Percentiles rank a stretch among this genome's conserved stretches.
These are phyloP conservation scores for Lithophane semibrunnea DNA, from an alignment of 2,888 invertebrate genomes.

Conservation along the genomic window DNA sequence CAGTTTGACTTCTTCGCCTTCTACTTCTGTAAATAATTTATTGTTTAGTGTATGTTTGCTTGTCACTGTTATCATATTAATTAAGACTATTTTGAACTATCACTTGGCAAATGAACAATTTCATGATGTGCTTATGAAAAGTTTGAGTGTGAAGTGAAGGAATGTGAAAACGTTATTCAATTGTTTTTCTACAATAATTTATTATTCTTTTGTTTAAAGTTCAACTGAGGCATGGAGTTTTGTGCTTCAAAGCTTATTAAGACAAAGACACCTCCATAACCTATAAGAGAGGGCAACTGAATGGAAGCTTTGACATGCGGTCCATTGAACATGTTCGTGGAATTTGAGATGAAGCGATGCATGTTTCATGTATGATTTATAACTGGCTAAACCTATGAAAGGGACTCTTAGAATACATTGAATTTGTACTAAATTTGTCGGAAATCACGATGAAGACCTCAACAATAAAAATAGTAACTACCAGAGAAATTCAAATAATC, in stretches of 20 bases:
- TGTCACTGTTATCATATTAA: background rate
- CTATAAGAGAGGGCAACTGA: background rate
- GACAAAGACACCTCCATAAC: background rate
- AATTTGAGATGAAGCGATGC: slow-evolving; percentile 18
- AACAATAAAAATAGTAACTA: background rate
- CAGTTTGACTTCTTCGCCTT: slow-evolving; percentile 7
- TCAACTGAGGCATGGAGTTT: background rate
- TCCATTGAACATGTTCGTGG: slow-evolving; percentile 8
- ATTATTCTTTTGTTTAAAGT: too few species aligned
- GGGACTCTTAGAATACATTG: background rate
- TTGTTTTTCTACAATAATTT: background rate
- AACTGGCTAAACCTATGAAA: background rate
- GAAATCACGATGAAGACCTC: background rate
- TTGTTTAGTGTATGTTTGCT: background rate
- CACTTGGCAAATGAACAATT: background rate
- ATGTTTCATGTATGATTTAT: background rate
- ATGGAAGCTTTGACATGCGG: slow-evolving; percentile 17
- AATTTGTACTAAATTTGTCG: background rate
- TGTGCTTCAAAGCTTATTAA: background rate
- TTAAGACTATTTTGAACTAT: too few species aligned
- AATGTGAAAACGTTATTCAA: background rate
- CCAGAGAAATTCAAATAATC: background rate
- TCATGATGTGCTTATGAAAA: background rate
- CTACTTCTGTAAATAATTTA: background rate
- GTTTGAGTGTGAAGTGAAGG: background rate